Evolutionary conservation across 1,140 invertebrate species (phyloP), one percentile per base, ranked within the genome.

Genomic region (Rhysida immarginata): DNA sequence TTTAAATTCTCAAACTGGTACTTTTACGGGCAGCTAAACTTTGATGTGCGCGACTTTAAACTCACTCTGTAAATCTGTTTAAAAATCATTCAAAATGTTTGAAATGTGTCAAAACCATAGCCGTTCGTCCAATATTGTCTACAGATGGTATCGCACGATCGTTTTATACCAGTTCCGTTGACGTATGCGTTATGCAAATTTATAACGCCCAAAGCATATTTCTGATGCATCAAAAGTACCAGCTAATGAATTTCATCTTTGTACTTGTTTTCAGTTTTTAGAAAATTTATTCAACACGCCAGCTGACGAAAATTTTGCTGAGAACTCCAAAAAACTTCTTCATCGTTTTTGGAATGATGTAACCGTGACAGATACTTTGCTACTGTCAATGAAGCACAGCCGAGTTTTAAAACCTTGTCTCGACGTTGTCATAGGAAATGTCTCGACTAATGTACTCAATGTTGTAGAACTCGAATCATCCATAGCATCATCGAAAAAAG

Each of bases 351-450:
- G 21, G 41, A 49, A n/a, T 49, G 53, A 14, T 25, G 58, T 48
- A 21, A 54, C 2, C 20, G 26, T 20, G 8, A 3, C 44, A 8
- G 50, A 46, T 55, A 48, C 26, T 11, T 51, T 69, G 2, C 57
- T 69, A 23, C 56, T 53, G 20, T 53, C 44, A 44, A 46, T 67
- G 26, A 54, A 43, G 16, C 26, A 58, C 8, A 49, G 55, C 3
- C 29, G 58, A 5, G 51, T 60, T 23, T 55, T 71, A 20, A 67
- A 68, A 46, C 61, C 65, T n/a, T 67, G 63, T 53, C 45, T 72
- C 21, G 70, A 57, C 26, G 2, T 57, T 5, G 52, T 57, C 27
- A 8, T 20, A 2, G 56, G 55, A 27, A 57, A 57, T 25, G 5
- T 14, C 3, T 11, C 52, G 8, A 26, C 14, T 44, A 13, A 26